phyloP scores from a whole-genome alignment of 1,140 invertebrate genomes.

The Bathynomus jamesi region DNA sequence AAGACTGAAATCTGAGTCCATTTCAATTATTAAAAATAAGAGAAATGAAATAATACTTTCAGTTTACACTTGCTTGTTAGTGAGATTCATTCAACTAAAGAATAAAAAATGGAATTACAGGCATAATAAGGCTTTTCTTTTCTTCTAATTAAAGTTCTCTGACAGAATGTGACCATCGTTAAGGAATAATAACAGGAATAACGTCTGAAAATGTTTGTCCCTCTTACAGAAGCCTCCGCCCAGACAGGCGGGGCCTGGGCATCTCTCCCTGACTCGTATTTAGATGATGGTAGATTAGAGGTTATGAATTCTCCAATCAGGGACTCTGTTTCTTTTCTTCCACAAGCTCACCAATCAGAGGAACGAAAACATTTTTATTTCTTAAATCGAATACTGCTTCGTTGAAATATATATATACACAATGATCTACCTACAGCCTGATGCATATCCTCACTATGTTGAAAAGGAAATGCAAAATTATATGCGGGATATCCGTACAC shows the following conservation, averaged over 20 bases:
- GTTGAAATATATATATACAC: not conserved
- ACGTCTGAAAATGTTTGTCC: too few species aligned
- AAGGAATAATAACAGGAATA: too few species aligned
- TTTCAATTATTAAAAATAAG: not conserved
- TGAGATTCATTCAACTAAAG: not conserved
- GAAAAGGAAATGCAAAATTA: too few species aligned
- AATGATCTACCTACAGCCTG: not conserved
- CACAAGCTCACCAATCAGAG: too few species aligned
- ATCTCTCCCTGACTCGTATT: too few species aligned
- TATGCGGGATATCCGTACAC: not conserved
- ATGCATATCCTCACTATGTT: not conserved
- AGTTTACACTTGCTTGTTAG: not conserved
- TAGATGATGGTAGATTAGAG: too few species aligned
- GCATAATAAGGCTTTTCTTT: not conserved
- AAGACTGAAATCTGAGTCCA: not conserved
- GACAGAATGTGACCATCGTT: too few species aligned
- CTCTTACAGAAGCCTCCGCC: too few species aligned
- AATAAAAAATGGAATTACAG: not conserved
- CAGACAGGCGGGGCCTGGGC: too few species aligned
- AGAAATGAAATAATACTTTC: not conserved
- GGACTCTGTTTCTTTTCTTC: too few species aligned
- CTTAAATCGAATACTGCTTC: not conserved
- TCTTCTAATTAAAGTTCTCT: too few species aligned
- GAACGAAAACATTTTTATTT: not conserved
- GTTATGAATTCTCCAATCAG: too few species aligned